phyloP scores from a whole-genome alignment of 2,888 invertebrate genomes.

The Ligdia adustata region DNA sequence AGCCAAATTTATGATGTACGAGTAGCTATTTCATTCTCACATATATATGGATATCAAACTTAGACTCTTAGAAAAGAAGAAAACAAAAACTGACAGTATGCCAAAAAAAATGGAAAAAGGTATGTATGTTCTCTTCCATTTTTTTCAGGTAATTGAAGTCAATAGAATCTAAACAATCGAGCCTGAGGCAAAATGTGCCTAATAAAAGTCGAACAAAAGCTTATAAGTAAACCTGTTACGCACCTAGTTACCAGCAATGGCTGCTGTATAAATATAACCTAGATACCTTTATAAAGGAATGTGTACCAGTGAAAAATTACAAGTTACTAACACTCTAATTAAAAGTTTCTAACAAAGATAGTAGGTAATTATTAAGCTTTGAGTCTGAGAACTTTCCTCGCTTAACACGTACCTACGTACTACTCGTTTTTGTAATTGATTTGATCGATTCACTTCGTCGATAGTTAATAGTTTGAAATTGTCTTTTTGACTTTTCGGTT shows the following conservation, averaged over 20 bases:
- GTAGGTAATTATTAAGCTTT: slow-evolving; percentile 8
- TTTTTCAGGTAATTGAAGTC: neutral
- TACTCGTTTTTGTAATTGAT: slow-evolving; percentile 8
- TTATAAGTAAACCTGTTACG: slow-evolving; percentile 10
- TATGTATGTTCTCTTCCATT: too few species aligned
- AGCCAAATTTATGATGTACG: too few species aligned
- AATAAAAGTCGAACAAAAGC: slow-evolving; percentile 10
- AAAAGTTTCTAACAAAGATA: slow-evolving; percentile 19
- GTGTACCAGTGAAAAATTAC: slow-evolving; percentile 12
- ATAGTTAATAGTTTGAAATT: neutral
- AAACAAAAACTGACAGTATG: too few species aligned
- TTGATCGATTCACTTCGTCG: too few species aligned
- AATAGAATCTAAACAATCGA: neutral
- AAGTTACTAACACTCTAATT: slow-evolving; percentile 11
- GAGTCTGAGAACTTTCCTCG: slow-evolving; percentile 1
- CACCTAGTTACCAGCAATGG: slow-evolving; percentile 2
- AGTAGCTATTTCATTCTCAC: too few species aligned
- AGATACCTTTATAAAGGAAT: slow-evolving; percentile 10
- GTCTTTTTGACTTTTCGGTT: neutral
- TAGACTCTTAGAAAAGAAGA: too few species aligned
- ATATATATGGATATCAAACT: too few species aligned
- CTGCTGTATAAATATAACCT: slow-evolving; percentile 14
- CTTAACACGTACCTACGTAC: neutral
- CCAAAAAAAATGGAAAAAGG: too few species aligned
- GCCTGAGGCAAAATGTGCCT: neutral